phyloP scores from a whole-genome alignment of 1,140 invertebrate species.

The Piezodorus guildinii region DNA sequence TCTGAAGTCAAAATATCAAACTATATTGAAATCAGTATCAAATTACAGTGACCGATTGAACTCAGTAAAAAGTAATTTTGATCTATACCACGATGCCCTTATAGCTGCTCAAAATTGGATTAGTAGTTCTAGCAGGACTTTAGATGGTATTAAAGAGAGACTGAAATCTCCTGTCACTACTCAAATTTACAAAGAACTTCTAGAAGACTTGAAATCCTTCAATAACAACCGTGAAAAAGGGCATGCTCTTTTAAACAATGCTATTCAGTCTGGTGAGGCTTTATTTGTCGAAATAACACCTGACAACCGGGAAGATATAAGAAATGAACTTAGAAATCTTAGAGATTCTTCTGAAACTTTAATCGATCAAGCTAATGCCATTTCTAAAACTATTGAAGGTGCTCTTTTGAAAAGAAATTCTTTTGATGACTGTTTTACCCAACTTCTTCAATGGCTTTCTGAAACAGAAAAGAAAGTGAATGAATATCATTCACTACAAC shows the following conservation, averaged over 20 bases:
- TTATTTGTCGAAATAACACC: constrained; percentile 76
- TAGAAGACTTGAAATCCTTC: constrained; percentile 62
- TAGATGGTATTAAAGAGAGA: constrained; percentile 2
- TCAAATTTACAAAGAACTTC: constrained; percentile 33
- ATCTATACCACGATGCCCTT: constrained; percentile 49
- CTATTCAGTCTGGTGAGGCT: constrained; percentile 74
- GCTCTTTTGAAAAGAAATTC: constrained; percentile 76
- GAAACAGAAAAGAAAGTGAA: constrained; percentile 58
- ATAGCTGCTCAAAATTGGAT: constrained; percentile 69
- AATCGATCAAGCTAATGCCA: constrained; percentile 67
- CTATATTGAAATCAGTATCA: constrained; percentile 54
- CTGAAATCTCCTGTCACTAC: neutral
- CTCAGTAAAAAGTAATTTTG: constrained; percentile 25
- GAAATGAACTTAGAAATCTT: constrained; percentile 66
- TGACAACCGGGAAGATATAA: constrained; percentile 71
- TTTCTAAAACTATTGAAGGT: constrained; percentile 75
- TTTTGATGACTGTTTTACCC: constrained; percentile 77
- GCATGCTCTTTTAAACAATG: constrained; percentile 61
- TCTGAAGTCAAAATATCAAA: constrained; percentile 61
- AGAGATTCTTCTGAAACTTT: constrained; percentile 72
- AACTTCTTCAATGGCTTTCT: constrained; percentile 64
- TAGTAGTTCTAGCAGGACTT: constrained; percentile 51
- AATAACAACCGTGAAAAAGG: constrained; percentile 65
- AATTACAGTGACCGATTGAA: constrained; percentile 23
- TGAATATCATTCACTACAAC: constrained; percentile 51